A percentile compares a stretch with the other conserved stretches of the same genome.
Evolutionary conservation across 1,140 invertebrate species (phyloP).

Genomic region (Lasioglossum albipes): DNA sequence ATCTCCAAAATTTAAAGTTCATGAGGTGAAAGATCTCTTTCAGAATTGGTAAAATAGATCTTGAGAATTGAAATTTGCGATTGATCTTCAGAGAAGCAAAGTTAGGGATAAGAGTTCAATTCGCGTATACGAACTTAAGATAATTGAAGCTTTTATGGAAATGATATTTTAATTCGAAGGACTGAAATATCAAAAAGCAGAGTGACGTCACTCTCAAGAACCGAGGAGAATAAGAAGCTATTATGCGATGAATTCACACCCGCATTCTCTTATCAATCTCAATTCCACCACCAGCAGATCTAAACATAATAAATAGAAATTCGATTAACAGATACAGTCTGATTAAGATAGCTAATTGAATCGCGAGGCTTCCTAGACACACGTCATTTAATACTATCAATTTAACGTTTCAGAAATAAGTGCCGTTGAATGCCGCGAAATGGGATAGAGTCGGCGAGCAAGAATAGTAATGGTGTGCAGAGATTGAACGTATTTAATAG

Average conservation of each 20-base stretch:
- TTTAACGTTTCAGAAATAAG: not conserved
- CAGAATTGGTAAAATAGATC: no score
- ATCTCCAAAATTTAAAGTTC: no score
- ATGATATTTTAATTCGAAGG: not conserved
- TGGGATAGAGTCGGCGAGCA: not conserved
- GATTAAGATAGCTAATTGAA: not conserved
- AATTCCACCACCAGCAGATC: not conserved
- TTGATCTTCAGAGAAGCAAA: no score
- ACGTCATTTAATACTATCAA: not conserved
- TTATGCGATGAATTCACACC: no score
- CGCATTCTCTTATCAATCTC: not conserved
- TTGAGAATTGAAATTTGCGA: no score
- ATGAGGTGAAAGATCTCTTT: no score
- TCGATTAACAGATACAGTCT: not conserved
- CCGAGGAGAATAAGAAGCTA: no score
- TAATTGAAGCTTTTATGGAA: no score
- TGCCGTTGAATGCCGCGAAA: not conserved
- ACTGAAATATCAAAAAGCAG: not conserved
- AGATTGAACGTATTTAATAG: slow-evolving; percentile 6
- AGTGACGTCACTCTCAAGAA: no score
- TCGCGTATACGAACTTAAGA: no score
- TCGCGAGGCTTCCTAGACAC: not conserved
- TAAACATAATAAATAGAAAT: not conserved
- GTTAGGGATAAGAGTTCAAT: no score
- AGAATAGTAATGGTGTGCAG: slow-evolving; percentile 36